These are phyloP conservation scores for Sinocyclocheilus maitianheensis DNA, from an alignment of 2,113 vertebrate genomes.

Conservation along the genomic window DNA sequence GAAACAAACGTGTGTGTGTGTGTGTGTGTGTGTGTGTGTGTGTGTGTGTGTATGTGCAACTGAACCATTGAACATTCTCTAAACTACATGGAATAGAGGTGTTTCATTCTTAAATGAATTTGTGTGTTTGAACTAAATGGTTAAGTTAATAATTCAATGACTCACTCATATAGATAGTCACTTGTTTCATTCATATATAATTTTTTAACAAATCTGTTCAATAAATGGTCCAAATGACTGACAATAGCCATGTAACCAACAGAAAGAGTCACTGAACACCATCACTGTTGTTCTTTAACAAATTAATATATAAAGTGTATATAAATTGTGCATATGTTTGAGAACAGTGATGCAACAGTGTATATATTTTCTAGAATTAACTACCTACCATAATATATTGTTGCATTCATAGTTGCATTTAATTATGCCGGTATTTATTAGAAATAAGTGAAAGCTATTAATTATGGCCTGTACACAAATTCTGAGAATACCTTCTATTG, in stretches of 20 bases:
- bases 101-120: neutral
- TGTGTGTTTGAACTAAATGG: neutral
- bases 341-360: neutral
- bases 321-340: neutral
- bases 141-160: neutral
- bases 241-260: neutral
- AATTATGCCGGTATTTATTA: neutral
- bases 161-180: neutral
- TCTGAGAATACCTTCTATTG: neutral
- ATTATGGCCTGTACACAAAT: neutral
- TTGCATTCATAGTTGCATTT: neutral
- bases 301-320: neutral
- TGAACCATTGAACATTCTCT: neutral
- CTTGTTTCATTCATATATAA: neutral
- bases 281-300: neutral
- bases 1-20: too few species aligned
- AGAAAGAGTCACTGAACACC: neutral
- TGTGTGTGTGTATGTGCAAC: neutral
- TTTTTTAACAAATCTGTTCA: neutral
- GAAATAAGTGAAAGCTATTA: neutral
- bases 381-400: neutral
- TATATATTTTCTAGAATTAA: neutral
- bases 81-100: neutral
- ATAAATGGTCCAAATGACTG: neutral
- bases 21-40: too few species aligned